Evolutionary conservation across 1,140 invertebrate genomes (phyloP).

Genomic region (Micrasema minimum): DNA sequence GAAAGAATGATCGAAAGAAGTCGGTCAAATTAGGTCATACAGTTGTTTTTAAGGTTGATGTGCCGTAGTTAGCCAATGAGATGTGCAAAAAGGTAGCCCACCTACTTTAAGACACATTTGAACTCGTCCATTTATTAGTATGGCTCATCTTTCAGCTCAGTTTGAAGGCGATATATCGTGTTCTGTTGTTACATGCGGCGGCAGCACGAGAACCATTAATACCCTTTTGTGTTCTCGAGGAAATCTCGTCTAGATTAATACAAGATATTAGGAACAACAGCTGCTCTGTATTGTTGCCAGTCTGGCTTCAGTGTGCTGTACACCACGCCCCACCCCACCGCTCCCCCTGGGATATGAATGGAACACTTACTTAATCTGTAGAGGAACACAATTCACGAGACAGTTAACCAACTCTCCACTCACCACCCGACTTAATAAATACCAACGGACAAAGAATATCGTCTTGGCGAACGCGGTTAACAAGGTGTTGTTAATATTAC

Average conservation of each 20-base stretch:
- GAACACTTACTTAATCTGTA: constrained; percentile 22
- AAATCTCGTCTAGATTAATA: constrained; percentile 27
- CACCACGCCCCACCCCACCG: neutral
- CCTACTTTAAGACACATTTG: too few species aligned
- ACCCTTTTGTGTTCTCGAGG: constrained; percentile 4
- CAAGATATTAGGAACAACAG: constrained; percentile 24
- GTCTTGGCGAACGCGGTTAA: neutral
- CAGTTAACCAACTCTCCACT: neutral
- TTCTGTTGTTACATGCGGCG: neutral
- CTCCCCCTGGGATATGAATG: constrained; percentile 1
- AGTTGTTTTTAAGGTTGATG: too few species aligned
- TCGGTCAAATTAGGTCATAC: too few species aligned
- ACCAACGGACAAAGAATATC: neutral
- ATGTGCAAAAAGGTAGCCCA: too few species aligned
- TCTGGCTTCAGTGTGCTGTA: constrained; percentile 12
- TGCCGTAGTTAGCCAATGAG: too few species aligned
- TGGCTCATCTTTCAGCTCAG: neutral
- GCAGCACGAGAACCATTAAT: constrained; percentile 4
- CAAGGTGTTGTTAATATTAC: neutral
- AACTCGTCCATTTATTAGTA: too few species aligned
- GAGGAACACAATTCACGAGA: constrained; percentile 13
- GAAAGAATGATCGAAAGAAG: too few species aligned
- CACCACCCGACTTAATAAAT: neutral
- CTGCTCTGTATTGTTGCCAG: constrained; percentile 16
- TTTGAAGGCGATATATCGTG: neutral